Evolutionary conservation across 2,888 invertebrate species (phyloP), one percentile per base, ranked within the genome.

Genomic region (Gymnosoma rotundatum): DNA sequence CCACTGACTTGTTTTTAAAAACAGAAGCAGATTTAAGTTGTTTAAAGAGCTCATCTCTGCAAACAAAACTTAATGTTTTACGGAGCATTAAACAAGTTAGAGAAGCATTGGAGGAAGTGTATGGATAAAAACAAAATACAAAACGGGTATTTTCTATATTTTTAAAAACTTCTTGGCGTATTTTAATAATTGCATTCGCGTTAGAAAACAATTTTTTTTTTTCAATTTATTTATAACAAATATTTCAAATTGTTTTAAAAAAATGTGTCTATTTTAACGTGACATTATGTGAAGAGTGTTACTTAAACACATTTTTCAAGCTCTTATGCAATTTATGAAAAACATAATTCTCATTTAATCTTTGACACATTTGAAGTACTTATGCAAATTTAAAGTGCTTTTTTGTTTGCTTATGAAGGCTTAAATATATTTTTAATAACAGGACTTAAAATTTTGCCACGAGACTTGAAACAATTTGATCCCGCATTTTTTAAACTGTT

Each of bases 381-480:
- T 48, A 48, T 48, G 45, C 45, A 48, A 48, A 48, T 48, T 48
- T 12, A 10, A 16, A 48, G n/a, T 6, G 7, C n/a, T n/a, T 16
- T n/a, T 48, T 4, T 48, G 0, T 16, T 48, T 16, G 14, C 14
- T 42, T 42, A 8, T 2, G 4, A 42, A 42, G 42, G 42, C 9
- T 32, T 32, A 66, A 66, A 32, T 25, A 12, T 32, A 3, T 66
- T 58, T 14, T 48, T 21, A 48, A 58, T 58, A 32, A 1, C 56
- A 48, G 52, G 18, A 45, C 14, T 90, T 89, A 88, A 86, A 87
- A 90, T 87, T 88, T 87, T 89, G 88, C 87, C 90, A 89, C 89
- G 90, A 82, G 82, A 60, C 72, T n/a, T 45, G 20, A 1, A 20
- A 58, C 38, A 50, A 50, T 18, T 67, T 61, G 69, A 78, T 78